Evolutionary conservation across 2,797 vertebrate genomes (phyloP).

Genomic region (Acipenser transmontanus): DNA sequence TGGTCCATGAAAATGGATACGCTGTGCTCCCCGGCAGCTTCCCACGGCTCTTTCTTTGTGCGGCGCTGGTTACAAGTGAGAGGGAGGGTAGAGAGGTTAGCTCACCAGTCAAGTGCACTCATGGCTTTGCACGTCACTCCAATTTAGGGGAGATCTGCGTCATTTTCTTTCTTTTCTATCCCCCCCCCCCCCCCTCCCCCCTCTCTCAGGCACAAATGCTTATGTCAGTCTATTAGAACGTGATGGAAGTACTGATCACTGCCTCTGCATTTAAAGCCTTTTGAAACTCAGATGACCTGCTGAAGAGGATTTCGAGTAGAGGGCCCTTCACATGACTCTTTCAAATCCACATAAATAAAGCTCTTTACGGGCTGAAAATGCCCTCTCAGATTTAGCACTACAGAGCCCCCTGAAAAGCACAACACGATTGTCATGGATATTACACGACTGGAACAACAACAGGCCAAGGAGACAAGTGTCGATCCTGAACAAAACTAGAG

Average conservation of each 20-base stretch:
- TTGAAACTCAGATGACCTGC: slow-evolving; percentile 84
- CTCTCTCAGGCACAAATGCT: slow-evolving; percentile 71
- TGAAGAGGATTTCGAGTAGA: slow-evolving; percentile 87
- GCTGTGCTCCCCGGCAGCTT: slow-evolving; percentile 73
- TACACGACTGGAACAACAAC: slow-evolving; percentile 91
- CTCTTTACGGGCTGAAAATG: slow-evolving; percentile 93
- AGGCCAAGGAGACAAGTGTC: slow-evolving; percentile 86
- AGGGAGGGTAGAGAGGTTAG: slow-evolving; percentile 60
- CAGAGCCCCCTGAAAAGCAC: slow-evolving; percentile 76
- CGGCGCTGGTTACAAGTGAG: slow-evolving; percentile 51
- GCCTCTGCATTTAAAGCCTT: slow-evolving; percentile 80
- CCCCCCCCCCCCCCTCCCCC: slow-evolving; percentile 21
- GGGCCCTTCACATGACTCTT: slow-evolving; percentile 91
- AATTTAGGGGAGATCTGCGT: slow-evolving; percentile 65
- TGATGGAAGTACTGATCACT: slow-evolving; percentile 89
- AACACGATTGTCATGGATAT: slow-evolving; percentile 99
- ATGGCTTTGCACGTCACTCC: slow-evolving; percentile 65
- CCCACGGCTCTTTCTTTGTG: slow-evolving; percentile 80
- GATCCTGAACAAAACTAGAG: slow-evolving; percentile 81
- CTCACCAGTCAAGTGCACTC: slow-evolving; percentile 59
- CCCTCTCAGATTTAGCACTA: slow-evolving; percentile 77
- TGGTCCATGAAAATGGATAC: slow-evolving; percentile 91
- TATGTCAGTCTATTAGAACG: slow-evolving; percentile 85
- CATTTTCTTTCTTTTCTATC: slow-evolving; percentile 27
- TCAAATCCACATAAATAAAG: slow-evolving; percentile 99